These are phyloP conservation scores for Sycophaga agraensis DNA, from an alignment of 1,140 invertebrate species.

Conservation along the genomic window DNA sequence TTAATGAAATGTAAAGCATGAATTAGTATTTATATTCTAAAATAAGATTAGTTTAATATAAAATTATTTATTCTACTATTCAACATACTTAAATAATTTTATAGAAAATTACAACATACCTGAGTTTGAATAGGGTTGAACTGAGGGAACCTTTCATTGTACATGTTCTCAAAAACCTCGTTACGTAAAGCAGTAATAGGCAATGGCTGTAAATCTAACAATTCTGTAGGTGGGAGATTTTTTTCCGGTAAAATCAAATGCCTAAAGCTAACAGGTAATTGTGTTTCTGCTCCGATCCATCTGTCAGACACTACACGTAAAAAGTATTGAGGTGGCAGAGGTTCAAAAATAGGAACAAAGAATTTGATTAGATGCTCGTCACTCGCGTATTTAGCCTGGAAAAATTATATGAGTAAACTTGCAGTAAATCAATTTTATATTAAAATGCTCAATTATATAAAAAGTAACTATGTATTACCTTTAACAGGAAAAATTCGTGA, in stretches of 20 bases:
- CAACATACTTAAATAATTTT: neutral
- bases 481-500: conserved; percentile 96
- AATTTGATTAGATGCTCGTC: conserved; percentile 98
- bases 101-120: conserved; percentile 30
- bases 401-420: neutral
- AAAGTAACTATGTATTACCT: conserved; percentile 50
- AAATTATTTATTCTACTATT: no score
- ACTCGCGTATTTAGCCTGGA: conserved; percentile 77
- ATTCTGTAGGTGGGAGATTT: conserved; percentile 95
- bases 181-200: conserved; percentile 86
- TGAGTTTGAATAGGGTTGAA: conserved; percentile 99
- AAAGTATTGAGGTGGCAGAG: conserved; percentile 97
- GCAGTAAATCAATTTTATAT: no score
- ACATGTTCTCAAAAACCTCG: conserved; percentile 81
- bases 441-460: no score
- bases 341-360: conserved; percentile 98
- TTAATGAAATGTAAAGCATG: neutral
- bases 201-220: conserved; percentile 96
- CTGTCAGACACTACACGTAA: conserved; percentile 77
- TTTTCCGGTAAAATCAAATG: conserved; percentile 98
- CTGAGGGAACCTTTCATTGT: conserved; percentile 83
- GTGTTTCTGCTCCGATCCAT: conserved; percentile 93
- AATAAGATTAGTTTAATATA: neutral
- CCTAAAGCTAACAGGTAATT: conserved; percentile 95
- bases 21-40: neutral